phyloP scores from a whole-genome alignment of 2,113 vertebrate species.

The Toxostoma redivivum region DNA sequence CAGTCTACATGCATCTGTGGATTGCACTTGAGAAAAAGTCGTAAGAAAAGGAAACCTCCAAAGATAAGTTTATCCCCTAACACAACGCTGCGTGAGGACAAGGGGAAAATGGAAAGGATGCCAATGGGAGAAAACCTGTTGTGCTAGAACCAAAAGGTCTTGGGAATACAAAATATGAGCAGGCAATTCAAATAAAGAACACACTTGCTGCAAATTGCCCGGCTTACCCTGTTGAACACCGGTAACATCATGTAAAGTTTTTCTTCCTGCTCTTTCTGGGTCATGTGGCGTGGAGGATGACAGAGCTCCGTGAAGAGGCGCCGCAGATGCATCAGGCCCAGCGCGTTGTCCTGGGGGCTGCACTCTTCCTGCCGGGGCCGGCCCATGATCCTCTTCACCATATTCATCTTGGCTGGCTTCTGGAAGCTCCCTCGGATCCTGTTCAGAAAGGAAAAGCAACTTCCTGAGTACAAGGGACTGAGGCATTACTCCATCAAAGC shows the following conservation, averaged over 20 bases:
- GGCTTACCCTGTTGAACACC: slow-evolving; percentile 93
- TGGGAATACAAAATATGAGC: neutral
- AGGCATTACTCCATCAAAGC: neutral
- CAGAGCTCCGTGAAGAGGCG: slow-evolving; percentile 96
- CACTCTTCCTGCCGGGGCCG: slow-evolving; percentile 97
- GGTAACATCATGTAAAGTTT: slow-evolving; percentile 99
- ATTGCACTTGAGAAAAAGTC: neutral
- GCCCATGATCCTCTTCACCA: slow-evolving; percentile 99
- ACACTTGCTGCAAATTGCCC: neutral
- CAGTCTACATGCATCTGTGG: neutral
- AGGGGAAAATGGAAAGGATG: neutral
- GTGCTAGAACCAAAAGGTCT: neutral
- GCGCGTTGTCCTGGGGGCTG: slow-evolving; percentile 95
- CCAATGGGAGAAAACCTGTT: neutral
- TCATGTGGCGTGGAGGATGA: slow-evolving; percentile 96
- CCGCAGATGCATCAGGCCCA: slow-evolving; percentile 96
- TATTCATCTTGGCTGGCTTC: slow-evolving; percentile 93
- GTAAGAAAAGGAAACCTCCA: neutral
- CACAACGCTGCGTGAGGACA: neutral
- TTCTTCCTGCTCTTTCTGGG: slow-evolving; percentile 98
- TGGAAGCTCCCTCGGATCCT: slow-evolving; percentile 80
- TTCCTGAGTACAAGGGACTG: neutral
- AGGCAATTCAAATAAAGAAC: neutral
- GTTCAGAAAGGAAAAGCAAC: neutral
- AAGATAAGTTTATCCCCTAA: neutral